A percentile compares a stretch with the other conserved stretches of the same genome.
These are phyloP conservation scores for Nyctibius grandis DNA, from an alignment of 2,797 vertebrate species.

Conservation along the genomic window DNA sequence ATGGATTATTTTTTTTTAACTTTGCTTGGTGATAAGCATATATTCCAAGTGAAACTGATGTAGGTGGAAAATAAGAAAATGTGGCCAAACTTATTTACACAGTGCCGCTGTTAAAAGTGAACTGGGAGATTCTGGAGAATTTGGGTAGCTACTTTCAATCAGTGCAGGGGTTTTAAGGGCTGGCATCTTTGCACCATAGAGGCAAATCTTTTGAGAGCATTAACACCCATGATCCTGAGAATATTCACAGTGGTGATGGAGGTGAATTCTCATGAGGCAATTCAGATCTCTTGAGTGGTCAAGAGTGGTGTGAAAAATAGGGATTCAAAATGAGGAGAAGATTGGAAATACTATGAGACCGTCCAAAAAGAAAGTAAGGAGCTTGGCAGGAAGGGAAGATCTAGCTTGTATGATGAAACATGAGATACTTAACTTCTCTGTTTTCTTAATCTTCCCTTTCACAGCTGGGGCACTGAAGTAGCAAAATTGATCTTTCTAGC, in stretches of 20 bases:
- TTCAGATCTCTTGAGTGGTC: background rate
- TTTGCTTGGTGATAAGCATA: background rate
- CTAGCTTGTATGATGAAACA: background rate
- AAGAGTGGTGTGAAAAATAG: background rate
- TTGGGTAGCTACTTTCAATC: background rate
- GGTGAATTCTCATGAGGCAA: background rate
- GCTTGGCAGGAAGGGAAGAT: background rate
- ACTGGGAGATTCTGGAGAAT: background rate
- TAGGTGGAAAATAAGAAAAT: background rate
- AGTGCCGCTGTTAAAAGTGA: background rate
- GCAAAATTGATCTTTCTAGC: background rate
- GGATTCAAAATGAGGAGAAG: background rate
- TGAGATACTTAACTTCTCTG: background rate
- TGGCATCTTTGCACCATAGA: background rate
- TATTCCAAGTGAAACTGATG: background rate
- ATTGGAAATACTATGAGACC: background rate
- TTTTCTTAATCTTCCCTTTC: background rate
- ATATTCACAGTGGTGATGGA: background rate
- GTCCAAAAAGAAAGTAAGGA: background rate
- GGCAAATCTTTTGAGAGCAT: background rate
- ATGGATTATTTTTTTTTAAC: background rate
- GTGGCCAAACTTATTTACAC: background rate
- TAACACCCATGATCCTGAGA: background rate
- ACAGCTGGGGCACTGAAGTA: background rate
- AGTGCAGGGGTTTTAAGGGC: background rate